Evolutionary conservation across 1,140 invertebrate species (phyloP).

Genomic region (Drosophila pallidifrons): DNA sequence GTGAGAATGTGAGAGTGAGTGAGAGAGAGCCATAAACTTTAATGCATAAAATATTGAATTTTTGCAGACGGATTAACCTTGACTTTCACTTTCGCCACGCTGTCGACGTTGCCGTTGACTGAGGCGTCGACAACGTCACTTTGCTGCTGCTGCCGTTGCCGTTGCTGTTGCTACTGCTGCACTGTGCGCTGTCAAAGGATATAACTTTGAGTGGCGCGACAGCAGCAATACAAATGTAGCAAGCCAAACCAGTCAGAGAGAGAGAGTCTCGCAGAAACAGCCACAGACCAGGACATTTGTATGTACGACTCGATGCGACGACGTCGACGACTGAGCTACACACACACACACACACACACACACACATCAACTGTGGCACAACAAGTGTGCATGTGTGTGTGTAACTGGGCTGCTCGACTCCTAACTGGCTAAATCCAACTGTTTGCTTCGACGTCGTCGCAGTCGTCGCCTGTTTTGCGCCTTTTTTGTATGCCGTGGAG

Average conservation of each 20-base stretch:
- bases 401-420: slow-evolving; percentile 49
- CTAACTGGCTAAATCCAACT: slow-evolving; percentile 73
- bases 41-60: slow-evolving; percentile 85
- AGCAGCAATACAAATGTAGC: slow-evolving; percentile 80
- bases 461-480: slow-evolving; percentile 37
- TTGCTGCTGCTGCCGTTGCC: background rate
- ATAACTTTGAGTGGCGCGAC: slow-evolving; percentile 77
- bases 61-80: slow-evolving; percentile 85
- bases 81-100: slow-evolving; percentile 82
- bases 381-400: slow-evolving; percentile 13
- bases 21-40: slow-evolving; percentile 68
- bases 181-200: slow-evolving; percentile 59
- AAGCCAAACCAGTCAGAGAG: slow-evolving; percentile 40
- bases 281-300: slow-evolving; percentile 73
- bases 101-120: slow-evolving; percentile 15
- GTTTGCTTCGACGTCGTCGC: slow-evolving; percentile 52
- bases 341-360: slow-evolving; percentile 63
- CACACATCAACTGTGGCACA: slow-evolving; percentile 25
- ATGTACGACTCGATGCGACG: slow-evolving; percentile 65
- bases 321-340: slow-evolving; percentile 29
- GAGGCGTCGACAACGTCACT: slow-evolving; percentile 13
- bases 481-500: slow-evolving; percentile 82
- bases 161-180: slow-evolving; percentile 7
- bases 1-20: slow-evolving; percentile 16
- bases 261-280: slow-evolving; percentile 19